Evolutionary conservation across 2,888 invertebrate species (phyloP), one percentile per base, ranked within the genome.

Genomic region (Entomobrya proxima): DNA sequence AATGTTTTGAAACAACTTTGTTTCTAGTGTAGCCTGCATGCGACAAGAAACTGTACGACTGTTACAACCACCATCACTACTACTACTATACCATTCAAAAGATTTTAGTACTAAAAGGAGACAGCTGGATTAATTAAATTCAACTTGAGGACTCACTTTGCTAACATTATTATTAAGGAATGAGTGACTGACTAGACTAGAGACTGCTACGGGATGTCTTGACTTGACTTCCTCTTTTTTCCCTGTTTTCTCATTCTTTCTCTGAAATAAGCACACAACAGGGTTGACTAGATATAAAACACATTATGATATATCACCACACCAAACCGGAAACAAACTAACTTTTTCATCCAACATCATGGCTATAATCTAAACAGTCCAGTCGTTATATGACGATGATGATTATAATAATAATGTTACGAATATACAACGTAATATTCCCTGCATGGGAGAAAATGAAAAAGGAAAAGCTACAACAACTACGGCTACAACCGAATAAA

Each of bases 71-170:
- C n/a, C 30, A n/a, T n/a, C n/a, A n/a, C n/a, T n/a, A n/a, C n/a
- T n/a, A n/a, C n/a, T n/a, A n/a, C n/a, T n/a, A n/a, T n/a, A n/a
- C n/a, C n/a, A 58, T 61, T 32, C 61, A 77, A 52, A 74, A 80
- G 72, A 35, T 67, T 27, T 21, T 47, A 47, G 75, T 77, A 44
- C 15, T 15, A 82, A 80, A 52, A 81, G 87, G 81, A 88, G 89
- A 89, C 88, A 88, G 88, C 87, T 86, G 88, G 89, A 90, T 90
- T 90, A 90, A 90, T 90, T 90, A 90, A 90, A 89, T 89, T 89
- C 89, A 80, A 88, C 86, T 87, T 88, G 87, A 88, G 83, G 87
- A 87, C 80, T 79, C 85, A 77, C 82, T 79, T 74, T 80, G 27
- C 81, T 74, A 72, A 47, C 69, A 74, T 55, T 81, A 81, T 81